Conservation (phyloP, 2,888 invertebrate species). For the Diplazon laetatorius region DNA sequence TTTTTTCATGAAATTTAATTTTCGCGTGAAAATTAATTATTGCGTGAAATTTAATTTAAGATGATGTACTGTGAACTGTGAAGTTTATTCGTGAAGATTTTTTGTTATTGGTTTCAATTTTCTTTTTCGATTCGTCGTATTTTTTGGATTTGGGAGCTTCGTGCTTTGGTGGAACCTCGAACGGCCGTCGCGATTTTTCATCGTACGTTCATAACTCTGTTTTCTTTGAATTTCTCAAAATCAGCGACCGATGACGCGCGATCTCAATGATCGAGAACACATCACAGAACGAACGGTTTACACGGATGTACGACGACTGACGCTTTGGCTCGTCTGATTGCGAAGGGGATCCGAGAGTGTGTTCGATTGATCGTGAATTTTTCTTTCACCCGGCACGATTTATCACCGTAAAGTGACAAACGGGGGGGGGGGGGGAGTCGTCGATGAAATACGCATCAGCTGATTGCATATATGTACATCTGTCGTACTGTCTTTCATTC, state of each 20-base stretch:
- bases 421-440: too few relatives aligned
- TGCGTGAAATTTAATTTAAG: too few relatives aligned
- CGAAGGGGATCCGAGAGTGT: slow-evolving; percentile 49
- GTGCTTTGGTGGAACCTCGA: too few relatives aligned
- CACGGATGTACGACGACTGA: slow-evolving; percentile 10
- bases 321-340: slow-evolving; percentile 54
- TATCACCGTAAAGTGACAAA: slow-evolving; percentile 59
- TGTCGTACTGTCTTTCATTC: slow-evolving; percentile 16
- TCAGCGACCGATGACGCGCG: slow-evolving; percentile 34
- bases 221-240: slow-evolving; percentile 50
- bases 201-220: slow-evolving; percentile 56
- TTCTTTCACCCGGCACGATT: slow-evolving; percentile 55
- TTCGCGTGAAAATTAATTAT: too few relatives aligned
- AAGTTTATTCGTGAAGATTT: too few relatives aligned
- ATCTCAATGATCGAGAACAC: slow-evolving; percentile 29
- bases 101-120: too few relatives aligned
- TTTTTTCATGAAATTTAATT: too few relatives aligned
- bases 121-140: too few relatives aligned
- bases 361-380: slow-evolving; percentile 57
- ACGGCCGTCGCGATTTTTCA: slow-evolving; percentile 36
- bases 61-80: too few relatives aligned
- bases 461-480: slow-evolving; percentile 45
- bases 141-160: too few relatives aligned
- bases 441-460: slow-evolving; percentile 57
- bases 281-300: not conserved